Evolutionary conservation across 2,113 vertebrate species (phyloP).

Genomic region (Stomatorhinus ivindoensis): DNA sequence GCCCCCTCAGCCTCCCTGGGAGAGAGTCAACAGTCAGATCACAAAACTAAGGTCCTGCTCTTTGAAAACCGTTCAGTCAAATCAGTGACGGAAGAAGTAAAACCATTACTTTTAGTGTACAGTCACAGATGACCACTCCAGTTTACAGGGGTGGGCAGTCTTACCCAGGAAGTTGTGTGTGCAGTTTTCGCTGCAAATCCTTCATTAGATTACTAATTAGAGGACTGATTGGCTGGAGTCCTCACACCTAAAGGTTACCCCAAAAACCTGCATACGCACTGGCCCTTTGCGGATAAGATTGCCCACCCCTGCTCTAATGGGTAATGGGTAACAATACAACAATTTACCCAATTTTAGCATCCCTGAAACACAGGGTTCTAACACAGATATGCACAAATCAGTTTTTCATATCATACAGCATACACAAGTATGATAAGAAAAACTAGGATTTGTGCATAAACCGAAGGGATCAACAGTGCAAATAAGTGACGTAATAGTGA

Average conservation of each 20-base stretch:
- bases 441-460: background rate
- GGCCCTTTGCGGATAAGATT: too few relatives aligned
- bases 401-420: too few relatives aligned
- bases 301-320: background rate
- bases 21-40: constrained; percentile 7
- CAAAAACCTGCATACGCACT: too few relatives aligned
- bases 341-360: background rate
- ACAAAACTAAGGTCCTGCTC: background rate
- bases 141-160: background rate
- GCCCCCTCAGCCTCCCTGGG: constrained; percentile 75
- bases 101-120: background rate
- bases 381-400: background rate
- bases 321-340: background rate
- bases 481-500: background rate
- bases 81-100: background rate
- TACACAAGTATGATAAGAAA: background rate
- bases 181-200: too few relatives aligned
- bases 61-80: background rate
- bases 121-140: background rate
- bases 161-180: too few relatives aligned
- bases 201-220: too few relatives aligned
- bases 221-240: too few relatives aligned
- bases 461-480: background rate
- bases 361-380: background rate
- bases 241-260: too few relatives aligned